These are phyloP conservation scores for Plectus sambesii DNA, from an alignment of 1,140 invertebrate species.

Conservation along the genomic window DNA sequence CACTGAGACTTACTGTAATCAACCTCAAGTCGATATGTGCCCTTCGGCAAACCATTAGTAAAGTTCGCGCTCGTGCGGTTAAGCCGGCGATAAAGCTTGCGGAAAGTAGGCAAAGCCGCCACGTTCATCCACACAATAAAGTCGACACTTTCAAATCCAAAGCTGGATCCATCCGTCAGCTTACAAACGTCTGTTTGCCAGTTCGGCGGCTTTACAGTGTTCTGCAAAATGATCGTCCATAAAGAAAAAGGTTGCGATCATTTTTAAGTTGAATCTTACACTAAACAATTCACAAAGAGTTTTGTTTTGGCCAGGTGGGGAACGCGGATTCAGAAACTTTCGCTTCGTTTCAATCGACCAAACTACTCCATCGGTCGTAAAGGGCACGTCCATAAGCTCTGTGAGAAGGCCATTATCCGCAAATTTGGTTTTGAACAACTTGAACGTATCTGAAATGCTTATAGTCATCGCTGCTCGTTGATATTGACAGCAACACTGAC, in stretches of 20 bases:
- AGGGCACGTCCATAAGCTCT: slow-evolving; percentile 11
- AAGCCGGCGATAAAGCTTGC: slow-evolving; percentile 78
- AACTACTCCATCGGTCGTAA: slow-evolving; percentile 67
- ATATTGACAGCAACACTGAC: slow-evolving; percentile 50
- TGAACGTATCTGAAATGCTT: slow-evolving; percentile 16
- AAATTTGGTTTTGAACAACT: slow-evolving; percentile 16
- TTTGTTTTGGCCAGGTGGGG: slow-evolving; percentile 13
- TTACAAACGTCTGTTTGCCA: slow-evolving; percentile 58
- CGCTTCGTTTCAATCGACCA: slow-evolving; percentile 87
- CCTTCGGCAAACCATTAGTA: slow-evolving; percentile 23
- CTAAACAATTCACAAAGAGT: slow-evolving; percentile 30
- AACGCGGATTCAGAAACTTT: slow-evolving; percentile 86
- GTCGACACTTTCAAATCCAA: slow-evolving; percentile 92
- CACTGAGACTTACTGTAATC: slow-evolving; percentile 21
- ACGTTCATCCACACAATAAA: slow-evolving; percentile 98
- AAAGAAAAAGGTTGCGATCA: not conserved
- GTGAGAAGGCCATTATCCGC: not conserved
- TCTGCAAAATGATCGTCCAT: slow-evolving; percentile 22
- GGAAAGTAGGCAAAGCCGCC: slow-evolving; percentile 82
- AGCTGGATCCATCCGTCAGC: slow-evolving; percentile 68
- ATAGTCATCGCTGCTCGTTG: slow-evolving; percentile 3
- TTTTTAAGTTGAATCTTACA: slow-evolving; percentile 15
- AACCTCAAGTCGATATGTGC: slow-evolving; percentile 19
- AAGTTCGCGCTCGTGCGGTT: slow-evolving; percentile 47
- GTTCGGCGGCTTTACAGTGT: slow-evolving; percentile 52